A percentile compares a stretch with the other conserved stretches of the same genome.
Evolutionary conservation across 2,888 invertebrate species (phyloP).

Genomic region (Atethmia centrago): DNA sequence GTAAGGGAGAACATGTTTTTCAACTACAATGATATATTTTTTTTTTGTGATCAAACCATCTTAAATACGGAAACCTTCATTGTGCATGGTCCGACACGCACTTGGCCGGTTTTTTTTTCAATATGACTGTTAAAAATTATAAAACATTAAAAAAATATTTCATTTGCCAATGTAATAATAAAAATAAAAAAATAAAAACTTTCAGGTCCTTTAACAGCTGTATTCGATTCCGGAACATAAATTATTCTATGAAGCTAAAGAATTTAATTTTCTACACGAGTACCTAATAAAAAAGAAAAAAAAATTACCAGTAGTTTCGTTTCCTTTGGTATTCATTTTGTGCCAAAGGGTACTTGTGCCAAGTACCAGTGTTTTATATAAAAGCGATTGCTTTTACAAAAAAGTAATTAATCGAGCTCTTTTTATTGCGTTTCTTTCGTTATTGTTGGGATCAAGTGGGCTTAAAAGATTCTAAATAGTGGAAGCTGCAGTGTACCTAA

Average conservation of each 20-base stretch:
- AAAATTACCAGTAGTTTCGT: background rate
- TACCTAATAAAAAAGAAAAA: background rate
- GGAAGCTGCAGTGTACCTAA: background rate
- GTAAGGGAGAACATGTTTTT: too few relatives aligned
- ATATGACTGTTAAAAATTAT: background rate
- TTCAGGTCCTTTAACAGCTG: background rate
- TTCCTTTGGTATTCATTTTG: conserved; percentile 17
- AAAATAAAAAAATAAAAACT: background rate
- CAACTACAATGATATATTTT: too few relatives aligned
- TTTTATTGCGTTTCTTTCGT: conserved; percentile 16
- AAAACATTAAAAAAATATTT: too few relatives aligned
- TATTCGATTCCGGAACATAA: background rate
- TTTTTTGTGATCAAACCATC: too few relatives aligned
- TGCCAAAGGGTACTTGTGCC: conserved; percentile 8
- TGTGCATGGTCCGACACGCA: too few relatives aligned
- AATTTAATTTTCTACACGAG: conserved; percentile 22
- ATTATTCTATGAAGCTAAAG: background rate
- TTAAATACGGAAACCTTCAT: too few relatives aligned
- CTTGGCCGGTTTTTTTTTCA: too few relatives aligned
- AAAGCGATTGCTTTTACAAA: conserved; percentile 29
- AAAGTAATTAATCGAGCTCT: conserved; percentile 33
- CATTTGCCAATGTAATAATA: background rate
- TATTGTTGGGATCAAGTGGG: conserved; percentile 24
- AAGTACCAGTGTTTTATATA: conserved; percentile 11
- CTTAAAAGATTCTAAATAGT: background rate